phyloP scores from a whole-genome alignment of 2,113 vertebrate genomes.

The Neolamprologus tretocephalus region DNA sequence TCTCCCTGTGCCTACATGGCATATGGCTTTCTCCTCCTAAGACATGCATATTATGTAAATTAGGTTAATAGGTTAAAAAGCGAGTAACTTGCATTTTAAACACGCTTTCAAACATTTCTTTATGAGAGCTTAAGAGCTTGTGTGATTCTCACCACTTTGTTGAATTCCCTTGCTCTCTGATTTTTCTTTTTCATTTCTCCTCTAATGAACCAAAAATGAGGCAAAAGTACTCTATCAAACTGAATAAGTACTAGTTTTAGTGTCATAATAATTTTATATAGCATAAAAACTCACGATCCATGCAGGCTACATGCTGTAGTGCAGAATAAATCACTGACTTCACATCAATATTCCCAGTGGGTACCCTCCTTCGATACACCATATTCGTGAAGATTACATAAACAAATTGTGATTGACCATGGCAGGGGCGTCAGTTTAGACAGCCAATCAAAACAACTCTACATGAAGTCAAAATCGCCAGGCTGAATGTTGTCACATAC shows the following conservation, averaged over 20 bases:
- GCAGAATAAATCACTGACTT: constrained; percentile 12
- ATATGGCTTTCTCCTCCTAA: neutral
- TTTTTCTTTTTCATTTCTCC: neutral
- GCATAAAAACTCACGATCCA: neutral
- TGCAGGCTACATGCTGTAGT: neutral
- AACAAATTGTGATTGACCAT: constrained; percentile 45
- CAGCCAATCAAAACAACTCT: constrained; percentile 43
- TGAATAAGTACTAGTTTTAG: neutral
- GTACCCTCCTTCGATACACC: constrained; percentile 1
- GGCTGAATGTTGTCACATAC: neutral
- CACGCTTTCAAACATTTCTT: fast-evolving
- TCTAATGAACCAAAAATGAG: neutral
- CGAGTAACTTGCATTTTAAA: neutral
- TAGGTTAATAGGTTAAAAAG: neutral
- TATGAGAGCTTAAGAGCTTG: neutral
- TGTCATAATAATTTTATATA: neutral
- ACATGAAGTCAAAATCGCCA: constrained; percentile 11
- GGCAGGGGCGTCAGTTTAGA: constrained; percentile 20
- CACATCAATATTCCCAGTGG: constrained; percentile 28
- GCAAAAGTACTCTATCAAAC: neutral
- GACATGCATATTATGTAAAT: neutral
- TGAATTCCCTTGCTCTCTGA: neutral
- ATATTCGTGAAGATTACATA: constrained; percentile 40
- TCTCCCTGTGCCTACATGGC: neutral
- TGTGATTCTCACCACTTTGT: neutral